phyloP scores from a whole-genome alignment of 2,113 vertebrate genomes.

The Xiphorhynchus elegans region DNA sequence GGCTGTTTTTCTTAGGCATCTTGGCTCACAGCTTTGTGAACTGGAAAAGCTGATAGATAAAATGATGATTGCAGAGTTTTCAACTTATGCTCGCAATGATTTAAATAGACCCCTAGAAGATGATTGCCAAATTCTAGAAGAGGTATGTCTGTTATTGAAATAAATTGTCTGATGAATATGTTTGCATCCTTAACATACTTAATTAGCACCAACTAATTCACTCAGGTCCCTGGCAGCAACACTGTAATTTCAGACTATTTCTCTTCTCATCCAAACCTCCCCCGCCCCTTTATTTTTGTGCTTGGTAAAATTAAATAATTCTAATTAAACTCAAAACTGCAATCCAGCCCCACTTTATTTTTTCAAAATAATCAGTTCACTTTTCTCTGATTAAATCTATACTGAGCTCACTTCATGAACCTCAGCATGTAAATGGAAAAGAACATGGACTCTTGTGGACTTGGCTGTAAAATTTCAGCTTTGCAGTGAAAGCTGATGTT shows the following conservation, averaged over 20 bases:
- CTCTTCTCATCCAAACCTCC: background rate
- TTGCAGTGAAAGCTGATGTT: background rate
- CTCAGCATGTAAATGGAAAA: background rate
- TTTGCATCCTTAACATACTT: slow-evolving; percentile 29
- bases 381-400: background rate
- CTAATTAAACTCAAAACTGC: background rate
- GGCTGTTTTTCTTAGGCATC: slow-evolving; percentile 82
- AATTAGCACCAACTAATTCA: slow-evolving; percentile 22
- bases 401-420: background rate
- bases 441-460: background rate
- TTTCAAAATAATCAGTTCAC: background rate
- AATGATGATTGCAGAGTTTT: slow-evolving; percentile 99
- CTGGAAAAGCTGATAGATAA: slow-evolving; percentile 98
- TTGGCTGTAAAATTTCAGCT: background rate
- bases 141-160: slow-evolving; percentile 80
- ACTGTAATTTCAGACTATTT: background rate
- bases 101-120: slow-evolving; percentile 91
- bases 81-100: slow-evolving; percentile 89
- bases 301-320: background rate
- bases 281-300: background rate
- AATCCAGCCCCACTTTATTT: background rate
- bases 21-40: slow-evolving; percentile 98
- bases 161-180: slow-evolving; percentile 32
- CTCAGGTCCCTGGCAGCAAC: background rate
- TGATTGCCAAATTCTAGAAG: slow-evolving; percentile 90